These are phyloP conservation scores for Hypena proboscidalis DNA, from an alignment of 2,888 invertebrate genomes.

Conservation along the genomic window DNA sequence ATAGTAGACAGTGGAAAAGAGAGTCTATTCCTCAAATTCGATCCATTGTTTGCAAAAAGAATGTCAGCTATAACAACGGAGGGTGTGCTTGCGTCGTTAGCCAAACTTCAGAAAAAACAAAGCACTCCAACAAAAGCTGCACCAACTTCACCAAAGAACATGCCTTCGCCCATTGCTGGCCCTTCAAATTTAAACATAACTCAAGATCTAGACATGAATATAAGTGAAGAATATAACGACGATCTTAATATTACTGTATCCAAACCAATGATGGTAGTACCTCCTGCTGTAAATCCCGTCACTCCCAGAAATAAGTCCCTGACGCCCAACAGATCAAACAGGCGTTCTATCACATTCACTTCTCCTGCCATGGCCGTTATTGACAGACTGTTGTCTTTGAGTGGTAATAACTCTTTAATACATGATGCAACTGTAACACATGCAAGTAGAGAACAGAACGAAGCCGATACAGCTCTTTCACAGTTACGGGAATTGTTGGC, in stretches of 20 bases:
- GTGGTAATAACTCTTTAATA: constrained; percentile 64
- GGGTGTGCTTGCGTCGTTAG: constrained; percentile 64
- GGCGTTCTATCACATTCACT: constrained; percentile 74
- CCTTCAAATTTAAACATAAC: constrained; percentile 54
- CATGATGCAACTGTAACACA: constrained; percentile 56
- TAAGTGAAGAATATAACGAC: constrained; percentile 54
- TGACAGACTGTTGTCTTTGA: constrained; percentile 77
- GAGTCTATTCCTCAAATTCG: constrained; percentile 78
- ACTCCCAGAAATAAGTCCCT: constrained; percentile 63
- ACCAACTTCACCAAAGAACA: constrained; percentile 36
- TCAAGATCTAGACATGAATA: constrained; percentile 42
- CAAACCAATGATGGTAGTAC: constrained; percentile 79
- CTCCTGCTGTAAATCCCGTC: constrained; percentile 71
- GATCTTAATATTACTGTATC: constrained; percentile 61
- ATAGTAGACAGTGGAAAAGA: constrained; percentile 77
- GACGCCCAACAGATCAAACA: constrained; percentile 67
- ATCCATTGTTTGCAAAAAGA: constrained; percentile 75
- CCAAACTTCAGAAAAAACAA: constrained; percentile 60
- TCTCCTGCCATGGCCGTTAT: constrained; percentile 83
- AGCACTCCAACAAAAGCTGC: constrained; percentile 64
- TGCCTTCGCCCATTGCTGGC: constrained; percentile 47
- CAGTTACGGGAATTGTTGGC: constrained; percentile 82
- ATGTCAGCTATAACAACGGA: constrained; percentile 59
- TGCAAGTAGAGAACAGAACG: constrained; percentile 57
- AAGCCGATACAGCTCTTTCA: constrained; percentile 68